These are phyloP conservation scores for Nicator chloris DNA, from an alignment of 2,113 vertebrate genomes.

Conservation along the genomic window DNA sequence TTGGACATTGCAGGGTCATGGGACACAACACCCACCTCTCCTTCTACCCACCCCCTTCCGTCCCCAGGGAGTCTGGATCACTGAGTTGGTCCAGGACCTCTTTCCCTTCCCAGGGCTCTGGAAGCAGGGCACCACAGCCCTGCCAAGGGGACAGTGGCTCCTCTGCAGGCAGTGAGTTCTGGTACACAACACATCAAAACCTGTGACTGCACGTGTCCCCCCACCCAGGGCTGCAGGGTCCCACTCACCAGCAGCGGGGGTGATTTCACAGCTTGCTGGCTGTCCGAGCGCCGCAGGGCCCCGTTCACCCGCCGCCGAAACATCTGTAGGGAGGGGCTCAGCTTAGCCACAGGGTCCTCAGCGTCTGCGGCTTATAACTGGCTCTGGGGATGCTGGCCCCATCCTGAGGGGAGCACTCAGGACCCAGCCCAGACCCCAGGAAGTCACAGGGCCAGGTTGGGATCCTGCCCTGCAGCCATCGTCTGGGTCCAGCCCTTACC, in stretches of 20 bases:
- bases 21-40: background rate
- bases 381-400: background rate
- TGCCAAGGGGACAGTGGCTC: background rate
- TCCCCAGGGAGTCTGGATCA: background rate
- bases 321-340: slow-evolving; percentile 73
- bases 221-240: fast-evolving
- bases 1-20: background rate
- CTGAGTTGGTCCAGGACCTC: background rate
- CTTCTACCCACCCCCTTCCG: background rate
- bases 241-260: slow-evolving; percentile 89
- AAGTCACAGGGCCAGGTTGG: background rate
- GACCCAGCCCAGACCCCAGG: background rate
- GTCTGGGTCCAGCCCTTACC: slow-evolving; percentile 61
- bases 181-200: fast-evolving
- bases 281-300: slow-evolving; percentile 84
- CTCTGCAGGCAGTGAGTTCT: background rate
- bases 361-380: background rate
- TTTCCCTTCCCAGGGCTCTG: background rate
- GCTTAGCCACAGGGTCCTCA: background rate
- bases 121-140: background rate
- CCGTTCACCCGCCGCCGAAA: slow-evolving; percentile 84
- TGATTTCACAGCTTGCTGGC: slow-evolving; percentile 94
- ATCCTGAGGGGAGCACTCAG: background rate
- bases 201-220: fast-evolving
- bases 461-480: background rate